These are phyloP conservation scores for Perca flavescens DNA, from an alignment of 2,113 vertebrate genomes.

Conservation along the genomic window DNA sequence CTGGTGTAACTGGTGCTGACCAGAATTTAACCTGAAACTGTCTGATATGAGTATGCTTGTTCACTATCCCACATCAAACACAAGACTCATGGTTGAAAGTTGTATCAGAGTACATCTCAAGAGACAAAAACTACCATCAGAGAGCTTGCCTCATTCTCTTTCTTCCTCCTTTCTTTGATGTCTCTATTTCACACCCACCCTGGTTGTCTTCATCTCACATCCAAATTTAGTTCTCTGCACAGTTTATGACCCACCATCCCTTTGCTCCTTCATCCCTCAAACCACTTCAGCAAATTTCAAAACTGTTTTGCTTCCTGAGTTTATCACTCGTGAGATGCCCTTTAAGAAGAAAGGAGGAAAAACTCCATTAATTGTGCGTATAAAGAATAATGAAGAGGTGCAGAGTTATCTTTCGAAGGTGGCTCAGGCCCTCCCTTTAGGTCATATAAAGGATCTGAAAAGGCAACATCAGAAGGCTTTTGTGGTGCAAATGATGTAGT, in stretches of 20 bases:
- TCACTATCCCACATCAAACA: conserved; percentile 22
- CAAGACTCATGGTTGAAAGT: conserved; percentile 2
- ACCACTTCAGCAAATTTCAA: conserved; percentile 68
- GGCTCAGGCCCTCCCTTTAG: conserved; percentile 48
- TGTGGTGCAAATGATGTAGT: conserved; percentile 57
- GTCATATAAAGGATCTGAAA: conserved; percentile 42
- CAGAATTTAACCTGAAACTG: conserved; percentile 11
- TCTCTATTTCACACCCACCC: conserved; percentile 33
- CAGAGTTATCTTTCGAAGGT: conserved; percentile 55
- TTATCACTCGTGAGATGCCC: conserved; percentile 75
- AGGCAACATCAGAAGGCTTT: conserved; percentile 45
- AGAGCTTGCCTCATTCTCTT: conserved; percentile 14
- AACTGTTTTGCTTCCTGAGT: conserved; percentile 65
- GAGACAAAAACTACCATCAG: conserved; percentile 30
- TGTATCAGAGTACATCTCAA: conserved; percentile 8
- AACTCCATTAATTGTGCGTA: conserved; percentile 70
- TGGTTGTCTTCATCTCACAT: conserved; percentile 39
- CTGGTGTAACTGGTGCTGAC: neutral
- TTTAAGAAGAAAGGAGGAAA: conserved; percentile 65
- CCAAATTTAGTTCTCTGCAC: conserved; percentile 49
- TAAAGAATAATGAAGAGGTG: conserved; percentile 71
- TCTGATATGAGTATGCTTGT: neutral
- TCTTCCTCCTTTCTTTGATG: conserved; percentile 46
- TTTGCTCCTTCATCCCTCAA: conserved; percentile 56
- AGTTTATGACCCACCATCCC: conserved; percentile 61